A percentile compares a stretch with the other conserved stretches of the same genome.
Conservation (phyloP, 2,113 vertebrate genomes). For the Myiagra hebetior region DNA sequence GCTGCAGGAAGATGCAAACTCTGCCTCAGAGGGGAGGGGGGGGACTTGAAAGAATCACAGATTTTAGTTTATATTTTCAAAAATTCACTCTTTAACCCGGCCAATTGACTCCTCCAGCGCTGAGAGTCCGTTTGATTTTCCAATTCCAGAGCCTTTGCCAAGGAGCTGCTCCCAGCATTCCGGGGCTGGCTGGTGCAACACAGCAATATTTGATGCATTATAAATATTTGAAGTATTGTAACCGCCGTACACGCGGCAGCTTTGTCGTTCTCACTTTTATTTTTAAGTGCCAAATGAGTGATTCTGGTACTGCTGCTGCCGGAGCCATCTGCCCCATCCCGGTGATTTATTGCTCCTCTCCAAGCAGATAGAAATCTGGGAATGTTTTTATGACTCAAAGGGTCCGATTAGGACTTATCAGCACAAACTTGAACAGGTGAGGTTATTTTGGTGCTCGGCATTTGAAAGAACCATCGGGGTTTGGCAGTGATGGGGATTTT, state of each 20-base stretch:
- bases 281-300: background rate
- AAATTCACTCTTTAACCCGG: background rate
- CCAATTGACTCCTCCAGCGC: background rate
- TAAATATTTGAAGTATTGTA: slow-evolving; percentile 1
- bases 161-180: background rate
- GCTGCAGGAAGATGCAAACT: rapidly evolving
- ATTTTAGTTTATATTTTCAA: background rate
- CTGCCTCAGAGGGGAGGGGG: rapidly evolving
- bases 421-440: slow-evolving; percentile 25
- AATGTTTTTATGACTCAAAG: slow-evolving; percentile 27
- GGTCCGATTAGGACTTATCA: slow-evolving; percentile 52
- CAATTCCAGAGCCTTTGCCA: background rate
- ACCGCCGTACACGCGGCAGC: background rate
- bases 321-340: slow-evolving; percentile 4
- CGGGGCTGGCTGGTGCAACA: background rate
- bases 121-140: background rate
- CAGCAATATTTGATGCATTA: background rate
- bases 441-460: background rate
- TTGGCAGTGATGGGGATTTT: background rate
- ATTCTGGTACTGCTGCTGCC: background rate
- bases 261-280: background rate
- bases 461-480: background rate
- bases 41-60: rapidly evolving
- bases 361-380: slow-evolving; percentile 34
- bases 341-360: slow-evolving; percentile 50